A percentile compares a stretch with the other conserved stretches of the same genome.
Evolutionary conservation across 2,888 invertebrate species (phyloP).

Genomic region (Lasius platythorax): DNA sequence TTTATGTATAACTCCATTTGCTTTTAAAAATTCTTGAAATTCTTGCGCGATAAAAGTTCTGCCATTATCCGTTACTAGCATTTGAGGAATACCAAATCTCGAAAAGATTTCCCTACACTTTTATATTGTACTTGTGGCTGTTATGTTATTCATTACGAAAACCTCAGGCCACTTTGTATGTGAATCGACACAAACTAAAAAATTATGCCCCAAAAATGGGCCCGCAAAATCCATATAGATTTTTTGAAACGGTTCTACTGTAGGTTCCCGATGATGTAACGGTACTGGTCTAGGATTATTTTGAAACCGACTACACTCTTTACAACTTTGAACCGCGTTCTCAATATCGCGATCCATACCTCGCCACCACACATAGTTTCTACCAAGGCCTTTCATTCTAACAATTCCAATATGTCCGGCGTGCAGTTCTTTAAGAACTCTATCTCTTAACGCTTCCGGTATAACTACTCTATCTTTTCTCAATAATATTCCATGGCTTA

Average conservation of each 20-base stretch:
- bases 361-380: neutral
- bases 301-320: neutral
- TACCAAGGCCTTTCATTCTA: neutral
- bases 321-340: neutral
- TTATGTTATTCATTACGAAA: neutral
- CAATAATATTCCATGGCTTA: neutral
- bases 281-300: neutral
- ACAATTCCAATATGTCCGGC: neutral
- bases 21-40: slow-evolving; percentile 53
- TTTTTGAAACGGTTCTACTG: neutral
- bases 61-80: slow-evolving; percentile 58
- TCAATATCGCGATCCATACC: neutral
- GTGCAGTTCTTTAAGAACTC: neutral
- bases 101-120: neutral
- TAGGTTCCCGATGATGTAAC: neutral
- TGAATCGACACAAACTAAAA: neutral
- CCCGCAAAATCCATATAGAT: neutral
- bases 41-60: slow-evolving; percentile 54
- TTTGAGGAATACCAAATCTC: slow-evolving; percentile 26
- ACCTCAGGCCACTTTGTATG: slow-evolving; percentile 15
- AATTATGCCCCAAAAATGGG: neutral
- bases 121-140: neutral
- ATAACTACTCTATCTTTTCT: neutral
- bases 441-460: neutral
- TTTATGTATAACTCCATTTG: slow-evolving; percentile 62